Percentiles rank a stretch among this genome's conserved stretches.
Evolutionary conservation across 2,888 invertebrate genomes (phyloP).

Genomic region (Eristalis arbustorum): DNA sequence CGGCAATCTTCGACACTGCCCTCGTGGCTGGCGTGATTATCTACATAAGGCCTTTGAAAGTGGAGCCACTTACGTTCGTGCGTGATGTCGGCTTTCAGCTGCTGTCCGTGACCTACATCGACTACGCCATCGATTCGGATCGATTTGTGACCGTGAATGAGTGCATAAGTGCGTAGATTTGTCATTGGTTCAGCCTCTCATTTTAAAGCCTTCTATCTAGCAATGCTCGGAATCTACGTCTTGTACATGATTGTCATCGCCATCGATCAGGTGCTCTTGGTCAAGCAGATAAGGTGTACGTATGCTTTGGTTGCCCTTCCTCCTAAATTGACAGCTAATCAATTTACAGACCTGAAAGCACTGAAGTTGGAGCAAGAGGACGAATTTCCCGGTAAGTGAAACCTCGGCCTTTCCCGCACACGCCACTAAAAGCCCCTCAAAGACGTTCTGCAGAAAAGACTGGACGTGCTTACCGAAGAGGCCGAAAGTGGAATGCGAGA

Average conservation of each 20-base stretch:
- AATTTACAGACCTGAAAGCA: not conserved
- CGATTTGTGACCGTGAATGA: constrained; percentile 66
- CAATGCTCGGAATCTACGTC: constrained; percentile 71
- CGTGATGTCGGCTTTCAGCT: constrained; percentile 74
- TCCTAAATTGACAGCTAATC: not conserved
- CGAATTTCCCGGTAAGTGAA: not conserved
- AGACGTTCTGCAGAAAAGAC: not conserved
- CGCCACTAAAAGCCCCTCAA: not conserved
- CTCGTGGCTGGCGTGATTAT: constrained; percentile 83
- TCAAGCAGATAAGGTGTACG: constrained; percentile 5
- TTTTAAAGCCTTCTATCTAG: constrained; percentile 55
- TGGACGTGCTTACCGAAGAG: not conserved
- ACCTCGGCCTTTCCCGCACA: not conserved
- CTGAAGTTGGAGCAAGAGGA: not conserved
- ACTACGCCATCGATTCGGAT: constrained; percentile 71
- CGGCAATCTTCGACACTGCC: constrained; percentile 83
- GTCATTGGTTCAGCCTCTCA: not conserved
- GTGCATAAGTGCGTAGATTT: constrained; percentile 52
- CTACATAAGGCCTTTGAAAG: constrained; percentile 81
- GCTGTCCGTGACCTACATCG: constrained; percentile 71
- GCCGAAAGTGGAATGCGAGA: not conserved
- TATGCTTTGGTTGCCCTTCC: not conserved
- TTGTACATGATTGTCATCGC: constrained; percentile 72
- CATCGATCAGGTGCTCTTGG: constrained; percentile 72
- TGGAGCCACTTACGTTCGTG: constrained; percentile 70